A percentile compares a stretch with the other conserved stretches of the same genome.
phyloP scores from a whole-genome alignment of 1,140 invertebrate genomes.

The Mya arenaria region DNA sequence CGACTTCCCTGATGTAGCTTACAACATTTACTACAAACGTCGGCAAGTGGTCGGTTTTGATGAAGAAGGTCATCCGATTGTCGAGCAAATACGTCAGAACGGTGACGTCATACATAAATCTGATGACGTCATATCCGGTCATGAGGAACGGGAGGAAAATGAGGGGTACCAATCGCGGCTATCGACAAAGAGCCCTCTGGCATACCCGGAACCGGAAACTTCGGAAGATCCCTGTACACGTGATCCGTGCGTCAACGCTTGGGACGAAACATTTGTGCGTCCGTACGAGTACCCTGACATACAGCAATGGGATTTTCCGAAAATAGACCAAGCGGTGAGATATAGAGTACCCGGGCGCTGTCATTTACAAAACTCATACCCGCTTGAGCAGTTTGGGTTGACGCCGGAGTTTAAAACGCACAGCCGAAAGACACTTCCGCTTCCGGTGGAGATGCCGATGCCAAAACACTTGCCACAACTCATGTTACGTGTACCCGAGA shows the following conservation, averaged over 20 bases:
- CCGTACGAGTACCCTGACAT: conserved; percentile 33
- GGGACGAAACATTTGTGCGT: conserved; percentile 16
- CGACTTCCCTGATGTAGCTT: conserved; percentile 45
- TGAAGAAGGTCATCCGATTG: conserved; percentile 32
- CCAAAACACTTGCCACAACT: conserved; percentile 46
- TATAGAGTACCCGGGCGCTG: conserved; percentile 31
- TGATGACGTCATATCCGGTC: not conserved
- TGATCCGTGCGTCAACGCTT: conserved; percentile 17
- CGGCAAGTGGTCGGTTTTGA: conserved; percentile 46
- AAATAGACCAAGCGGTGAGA: conserved; percentile 19
- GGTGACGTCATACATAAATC: not conserved
- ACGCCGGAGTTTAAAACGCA: not conserved
- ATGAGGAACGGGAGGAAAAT: not conserved
- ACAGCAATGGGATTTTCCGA: conserved; percentile 40
- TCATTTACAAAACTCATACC: conserved; percentile 36
- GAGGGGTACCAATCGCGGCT: not conserved
- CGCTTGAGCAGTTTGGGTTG: conserved; percentile 39
- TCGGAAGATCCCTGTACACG: conserved; percentile 16
- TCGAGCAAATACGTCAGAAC: conserved; percentile 15
- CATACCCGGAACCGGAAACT: conserved; percentile 17
- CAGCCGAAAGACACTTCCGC: conserved; percentile 18
- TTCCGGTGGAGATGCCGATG: conserved; percentile 30
- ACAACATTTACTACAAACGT: conserved; percentile 46
- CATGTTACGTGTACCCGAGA: conserved; percentile 30
- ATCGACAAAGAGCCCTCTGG: not conserved